Evolutionary conservation across 2,797 vertebrate genomes (phyloP).

Genomic region (Arnoldichthys spilopterus): DNA sequence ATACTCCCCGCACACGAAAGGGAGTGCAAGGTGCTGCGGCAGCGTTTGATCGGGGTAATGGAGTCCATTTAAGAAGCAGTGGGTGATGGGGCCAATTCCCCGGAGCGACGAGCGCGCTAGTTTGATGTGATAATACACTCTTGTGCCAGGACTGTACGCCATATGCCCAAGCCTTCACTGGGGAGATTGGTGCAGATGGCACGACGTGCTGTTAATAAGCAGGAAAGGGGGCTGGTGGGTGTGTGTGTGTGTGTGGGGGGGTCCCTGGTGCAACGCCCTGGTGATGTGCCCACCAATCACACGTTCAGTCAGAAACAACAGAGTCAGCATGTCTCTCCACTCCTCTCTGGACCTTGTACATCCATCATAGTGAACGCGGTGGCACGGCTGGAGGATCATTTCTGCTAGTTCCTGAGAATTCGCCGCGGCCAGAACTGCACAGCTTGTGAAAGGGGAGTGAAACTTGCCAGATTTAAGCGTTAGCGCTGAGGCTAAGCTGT

Average conservation of each 20-base stretch:
- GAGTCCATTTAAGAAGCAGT: slow-evolving; percentile 54
- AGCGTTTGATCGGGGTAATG: slow-evolving; percentile 63
- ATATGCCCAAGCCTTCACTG: slow-evolving; percentile 76
- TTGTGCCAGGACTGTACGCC: slow-evolving; percentile 69
- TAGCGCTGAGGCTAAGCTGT: not conserved
- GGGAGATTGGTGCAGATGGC: slow-evolving; percentile 75
- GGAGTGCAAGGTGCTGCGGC: slow-evolving; percentile 35
- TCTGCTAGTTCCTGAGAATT: not conserved
- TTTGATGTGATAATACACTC: slow-evolving; percentile 82
- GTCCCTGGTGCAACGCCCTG: slow-evolving; percentile 27
- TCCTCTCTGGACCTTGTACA: slow-evolving; percentile 62
- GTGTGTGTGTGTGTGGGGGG: not conserved
- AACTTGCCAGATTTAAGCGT: not conserved
- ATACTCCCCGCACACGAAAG: slow-evolving; percentile 15
- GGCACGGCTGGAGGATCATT: not conserved
- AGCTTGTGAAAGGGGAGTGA: not conserved
- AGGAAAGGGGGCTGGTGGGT: slow-evolving; percentile 20
- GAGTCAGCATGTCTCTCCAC: slow-evolving; percentile 54
- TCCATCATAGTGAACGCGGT: slow-evolving; percentile 60
- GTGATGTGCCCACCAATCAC: slow-evolving; percentile 55
- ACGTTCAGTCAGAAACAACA: slow-evolving; percentile 46
- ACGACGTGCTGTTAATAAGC: slow-evolving; percentile 50
- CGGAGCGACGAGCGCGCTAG: slow-evolving; percentile 64
- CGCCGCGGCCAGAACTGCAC: not conserved
- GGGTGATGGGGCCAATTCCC: slow-evolving; percentile 68